phyloP scores from a whole-genome alignment of 2,113 vertebrate species.

The Siphamia tubifer region DNA sequence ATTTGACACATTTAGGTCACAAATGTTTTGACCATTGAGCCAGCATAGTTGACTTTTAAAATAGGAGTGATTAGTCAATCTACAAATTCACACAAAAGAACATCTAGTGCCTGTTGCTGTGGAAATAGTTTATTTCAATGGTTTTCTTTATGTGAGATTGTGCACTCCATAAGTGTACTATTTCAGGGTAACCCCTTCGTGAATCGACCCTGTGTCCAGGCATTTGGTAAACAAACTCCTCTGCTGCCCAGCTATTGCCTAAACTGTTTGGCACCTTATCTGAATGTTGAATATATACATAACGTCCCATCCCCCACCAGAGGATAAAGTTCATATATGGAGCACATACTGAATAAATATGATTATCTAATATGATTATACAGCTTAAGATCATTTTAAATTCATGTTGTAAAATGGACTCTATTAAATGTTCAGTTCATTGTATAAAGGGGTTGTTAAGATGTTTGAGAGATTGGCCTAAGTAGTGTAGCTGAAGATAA shows the following conservation, averaged over 20 bases:
- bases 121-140: neutral
- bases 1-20: neutral
- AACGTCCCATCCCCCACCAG: too few species aligned
- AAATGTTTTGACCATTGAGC: neutral
- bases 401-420: too few species aligned
- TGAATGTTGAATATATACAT: neutral
- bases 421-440: neutral
- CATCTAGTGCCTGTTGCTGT: neutral
- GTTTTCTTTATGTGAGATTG: neutral
- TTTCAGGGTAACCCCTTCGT: neutral
- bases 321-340: conserved; percentile 1
- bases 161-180: neutral
- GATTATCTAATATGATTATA: neutral
- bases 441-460: neutral
- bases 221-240: neutral
- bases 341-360: neutral
- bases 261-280: conserved; percentile 10
- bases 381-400: neutral
- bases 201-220: conserved; percentile 14
- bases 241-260: neutral
- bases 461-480: neutral
- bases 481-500: neutral
- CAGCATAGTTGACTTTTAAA: neutral
- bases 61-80: too few species aligned
- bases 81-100: too few species aligned